Evolutionary conservation across 2,888 invertebrate genomes (phyloP), one percentile per base, ranked within the genome.

Genomic region (Atrina japonica): DNA sequence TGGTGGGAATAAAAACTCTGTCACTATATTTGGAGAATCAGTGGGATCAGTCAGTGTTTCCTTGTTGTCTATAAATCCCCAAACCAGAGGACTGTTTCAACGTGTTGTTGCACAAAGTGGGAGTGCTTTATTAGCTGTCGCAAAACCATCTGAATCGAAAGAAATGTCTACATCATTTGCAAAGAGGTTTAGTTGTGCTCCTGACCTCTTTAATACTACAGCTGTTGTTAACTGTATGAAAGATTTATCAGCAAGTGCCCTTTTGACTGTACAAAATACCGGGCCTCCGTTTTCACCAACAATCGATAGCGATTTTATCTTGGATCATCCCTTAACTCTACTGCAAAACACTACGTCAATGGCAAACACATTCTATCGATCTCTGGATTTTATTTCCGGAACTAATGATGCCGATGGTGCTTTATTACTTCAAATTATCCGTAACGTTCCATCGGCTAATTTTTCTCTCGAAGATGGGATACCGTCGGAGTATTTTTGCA

Each of bases 91-190:
- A 3, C 6, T 53, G 1, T 61, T 49, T 23, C 47, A 61, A n/a
- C 27, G 49, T n/a, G 43, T 61, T 1, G 49, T 61, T 30, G 49
- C 30, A 14, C 45, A 61, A 30, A 61, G 61, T 30, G 61, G 61
- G 11, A 18, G 18, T 18, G 45, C 61, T 29, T 49, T n/a, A 11
- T 3, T 35, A 30, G 41, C 23, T 0, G 14, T 47, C 29, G 5
- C 47, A 35, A 35, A 56, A 21, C 18, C 56, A 21, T 14, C 23
- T 9, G 16, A 9, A 11, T 56, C n/a, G n/a, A n/a, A n/a, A n/a
- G n/a, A n/a, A n/a, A n/a, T n/a, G n/a, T n/a, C n/a, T n/a, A n/a
- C n/a, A n/a, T n/a, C n/a, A n/a, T n/a, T n/a, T n/a, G n/a, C n/a
- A n/a, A n/a, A n/a, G n/a, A 56, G 16, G 6, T 30, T 21, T 3